Base-by-base conservation (phyloP, 2,113 vertebrate genomes). In the Ochotona curzoniae region DNA sequence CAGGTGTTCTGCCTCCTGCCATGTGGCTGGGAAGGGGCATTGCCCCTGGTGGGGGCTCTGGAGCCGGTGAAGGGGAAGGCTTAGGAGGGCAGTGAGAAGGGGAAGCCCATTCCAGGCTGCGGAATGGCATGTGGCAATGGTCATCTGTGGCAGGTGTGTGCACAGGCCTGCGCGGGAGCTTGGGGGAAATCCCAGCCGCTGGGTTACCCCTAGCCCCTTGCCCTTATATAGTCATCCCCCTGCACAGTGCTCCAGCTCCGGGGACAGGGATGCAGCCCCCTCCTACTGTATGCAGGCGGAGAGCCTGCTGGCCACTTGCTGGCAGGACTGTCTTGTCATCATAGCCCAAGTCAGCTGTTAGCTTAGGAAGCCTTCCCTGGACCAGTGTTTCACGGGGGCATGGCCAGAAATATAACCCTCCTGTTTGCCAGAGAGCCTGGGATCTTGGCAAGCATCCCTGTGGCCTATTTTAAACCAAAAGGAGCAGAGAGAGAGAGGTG, bases 301-400 rank as follows among this genome's bases (percentile, higher is more conserved):
- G 87, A 83, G 92, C 86, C 76, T 32, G 38, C 82, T 0, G 5
- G 88, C 47, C 38, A 79, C 84, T 79, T 47, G 7, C 90, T 69
- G 38, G 38, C 92, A 86, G 87, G 92, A 87, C 69, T 4, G 26
- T 96, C 96, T 97, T 97, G 97, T 98, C 96, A 96, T 97, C 97
- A 94, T 96, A 93, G 96, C 97, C 95, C 61, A 97, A 97, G 97
- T 98, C 98, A 98, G 98, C 98, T 98, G 98, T 98, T 97, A 96
- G 75, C 85, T 75, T 94, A 96, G 97, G 96, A 94, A 97, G 92
- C 96, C 95, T 89, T 96, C 95, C 98, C 89, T 6, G n/a, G 97
- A 96, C 95, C 96, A 96, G 96, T 73, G 35, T 97, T 97, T 96
- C 94, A 94, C n/a, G 67, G 93, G 38, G 95, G 95, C 92, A 18